Evolutionary conservation across 2,888 invertebrate genomes (phyloP).

Genomic region (Mycogona germanica): DNA sequence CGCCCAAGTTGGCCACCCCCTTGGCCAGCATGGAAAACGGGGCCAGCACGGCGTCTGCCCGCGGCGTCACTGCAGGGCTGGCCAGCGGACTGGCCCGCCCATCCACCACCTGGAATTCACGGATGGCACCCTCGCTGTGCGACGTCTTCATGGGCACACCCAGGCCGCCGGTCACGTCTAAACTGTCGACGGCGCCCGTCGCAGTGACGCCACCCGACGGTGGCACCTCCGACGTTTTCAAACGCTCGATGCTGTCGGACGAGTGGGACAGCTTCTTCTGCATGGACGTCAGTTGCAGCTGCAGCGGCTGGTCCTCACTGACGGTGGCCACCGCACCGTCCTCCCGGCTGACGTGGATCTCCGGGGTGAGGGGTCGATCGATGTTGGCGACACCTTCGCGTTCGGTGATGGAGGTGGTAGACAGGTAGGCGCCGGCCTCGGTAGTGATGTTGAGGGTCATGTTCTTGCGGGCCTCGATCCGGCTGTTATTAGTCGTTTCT

Average conservation of each 20-base stretch:
- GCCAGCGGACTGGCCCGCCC: neutral
- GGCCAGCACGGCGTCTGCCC: conserved; percentile 21
- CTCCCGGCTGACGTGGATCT: conserved; percentile 23
- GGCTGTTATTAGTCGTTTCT: neutral
- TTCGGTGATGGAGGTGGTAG: neutral
- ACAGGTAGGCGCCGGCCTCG: neutral
- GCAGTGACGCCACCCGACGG: neutral
- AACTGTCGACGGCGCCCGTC: neutral
- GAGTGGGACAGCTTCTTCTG: conserved; percentile 26
- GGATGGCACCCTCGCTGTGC: conserved; percentile 66
- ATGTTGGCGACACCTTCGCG: neutral
- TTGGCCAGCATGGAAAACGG: conserved; percentile 74
- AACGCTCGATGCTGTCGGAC: conserved; percentile 23
- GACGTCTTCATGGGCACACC: conserved; percentile 48
- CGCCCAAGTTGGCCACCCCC: conserved; percentile 70
- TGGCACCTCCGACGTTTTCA: neutral
- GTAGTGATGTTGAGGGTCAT: neutral
- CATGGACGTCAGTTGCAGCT: too few species aligned
- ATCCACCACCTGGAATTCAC: conserved; percentile 22
- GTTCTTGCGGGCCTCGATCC: neutral
- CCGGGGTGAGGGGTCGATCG: conserved; percentile 21
- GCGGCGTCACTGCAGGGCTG: neutral
- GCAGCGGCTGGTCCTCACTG: conserved; percentile 7
- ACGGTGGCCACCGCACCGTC: conserved; percentile 7
- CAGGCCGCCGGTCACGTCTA: neutral